Base-by-base conservation (phyloP, 2,797 vertebrate species). In the Scleropages formosus region DNA sequence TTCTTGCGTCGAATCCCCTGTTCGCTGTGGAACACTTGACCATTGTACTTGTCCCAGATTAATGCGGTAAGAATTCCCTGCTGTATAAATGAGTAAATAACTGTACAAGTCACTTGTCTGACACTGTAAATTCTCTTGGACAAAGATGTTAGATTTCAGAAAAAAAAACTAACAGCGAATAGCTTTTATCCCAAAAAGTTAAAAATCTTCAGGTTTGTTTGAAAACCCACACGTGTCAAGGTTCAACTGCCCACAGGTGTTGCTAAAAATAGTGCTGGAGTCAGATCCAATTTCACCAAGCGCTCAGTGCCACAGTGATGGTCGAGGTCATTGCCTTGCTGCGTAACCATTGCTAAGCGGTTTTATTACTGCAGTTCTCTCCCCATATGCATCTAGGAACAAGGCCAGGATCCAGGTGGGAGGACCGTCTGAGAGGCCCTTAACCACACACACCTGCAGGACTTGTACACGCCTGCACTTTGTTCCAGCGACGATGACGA, bases 381-480 rank as follows among this genome's bases (percentile, higher is more conserved):
- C 46, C 67, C 47, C 70, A 22, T 51, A 46, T 22, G 67, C 67
- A 53, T 67, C 67, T 27, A 49, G 67, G 22, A 53, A 3, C 24
- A 70, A 16, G 56, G 15, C 46, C 47, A 70, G 67, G 47, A 18
- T 49, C 24, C 12, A 8, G 20, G 24, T 2, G 18, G 51, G 16
- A 27, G 26, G 24, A 31, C 51, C 20, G n/a, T n/a, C n/a, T n/a
- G n/a, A 51, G 12, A 15, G 9, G 13, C 22, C 44, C 39, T 31
- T 1, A 58, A 10, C 51, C 24, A 8, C 8, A 47, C 67, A 16
- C 22, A 62, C 75, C 26, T 1, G 51, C 11, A 49, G 13, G 75
- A n/a, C 8, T 10, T 72, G 53, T 76, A 70, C 65, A 58, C 72
- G 78, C 39, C 18, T 79, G 73, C 72, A 83, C 82, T 85, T 83